Base-by-base conservation (phyloP, 2,888 invertebrate species). In the Trissonchulus latispiculum region DNA sequence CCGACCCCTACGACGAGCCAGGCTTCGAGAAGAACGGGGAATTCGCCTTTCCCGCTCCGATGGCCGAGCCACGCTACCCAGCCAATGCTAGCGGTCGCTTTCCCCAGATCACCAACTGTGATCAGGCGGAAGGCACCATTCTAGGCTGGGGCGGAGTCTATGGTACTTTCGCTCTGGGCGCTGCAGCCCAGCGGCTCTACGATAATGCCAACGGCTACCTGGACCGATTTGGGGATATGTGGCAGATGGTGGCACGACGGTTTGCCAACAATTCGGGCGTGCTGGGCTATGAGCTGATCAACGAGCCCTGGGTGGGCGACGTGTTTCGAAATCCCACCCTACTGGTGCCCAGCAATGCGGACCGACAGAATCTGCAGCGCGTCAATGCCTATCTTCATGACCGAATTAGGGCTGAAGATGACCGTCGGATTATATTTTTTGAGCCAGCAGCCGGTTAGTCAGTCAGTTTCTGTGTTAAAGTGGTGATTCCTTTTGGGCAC, bases 161-260 rank as follows among this genome's bases (percentile, higher is more conserved):
- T 64, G 8, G 15, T 18, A 64, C 8, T 29, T 32, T 64, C 18
- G 8, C 32, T 8, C 66, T 64, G 31, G 66, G 66, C 31, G 31
- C 66, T 8, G 66, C 66, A 28, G 8, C 66, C 32, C 66, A 64
- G 35, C 8, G 66, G 66, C 35, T 64, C 35, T 64, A 64, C 66
- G 66, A 64, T 28, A 64, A 64, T 33, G 32, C 8, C 66, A 33
- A 64, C 18, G 8, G 8, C 8, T 15, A 15, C 66, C 66, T 64
- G 66, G 66, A 64, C 18, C 66, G 66, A 15, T 64, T 64, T 64
- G 66, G 66, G 8, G 66, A 64, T n/a, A 64, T 64, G 66, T 64
- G 66, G 66, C 15, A 29, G 66, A 8, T 29, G 28, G 66, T 64
- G 66, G 66, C 66, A 8, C 8, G 28, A 64, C 66, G 66, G 28